Evolutionary conservation across 2,888 invertebrate genomes (phyloP).

Genomic region (Amphipoea lucens): DNA sequence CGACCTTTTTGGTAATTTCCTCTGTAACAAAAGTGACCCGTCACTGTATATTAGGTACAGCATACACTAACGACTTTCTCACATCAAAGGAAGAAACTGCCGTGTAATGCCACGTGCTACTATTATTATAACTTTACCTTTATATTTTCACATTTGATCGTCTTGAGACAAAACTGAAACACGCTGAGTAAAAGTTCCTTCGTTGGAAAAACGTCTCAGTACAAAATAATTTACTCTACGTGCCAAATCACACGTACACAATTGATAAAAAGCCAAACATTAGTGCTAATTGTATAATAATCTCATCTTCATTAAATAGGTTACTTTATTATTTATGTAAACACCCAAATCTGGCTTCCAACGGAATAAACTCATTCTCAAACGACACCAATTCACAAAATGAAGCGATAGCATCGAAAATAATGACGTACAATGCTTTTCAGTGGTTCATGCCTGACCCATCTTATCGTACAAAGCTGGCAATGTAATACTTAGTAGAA

Average conservation of each 20-base stretch:
- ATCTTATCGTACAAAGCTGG: slow-evolving; percentile 49
- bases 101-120: neutral
- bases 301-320: slow-evolving; percentile 31
- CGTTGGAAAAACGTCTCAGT: neutral
- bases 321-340: slow-evolving; percentile 42
- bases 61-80: neutral
- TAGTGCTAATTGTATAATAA: slow-evolving; percentile 8
- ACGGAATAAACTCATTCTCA: slow-evolving; percentile 17
- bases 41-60: neutral
- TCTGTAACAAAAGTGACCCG: no score
- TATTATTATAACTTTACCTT: neutral
- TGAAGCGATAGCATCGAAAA: neutral
- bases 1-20: no score
- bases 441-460: neutral
- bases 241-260: slow-evolving; percentile 22
- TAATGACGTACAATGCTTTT: slow-evolving; percentile 50
- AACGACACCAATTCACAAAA: neutral
- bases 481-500: slow-evolving; percentile 58
- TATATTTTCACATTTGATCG: neutral
- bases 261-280: slow-evolving; percentile 13
- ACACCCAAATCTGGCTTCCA: slow-evolving; percentile 44
- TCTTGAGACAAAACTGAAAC: neutral
- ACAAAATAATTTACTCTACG: neutral
- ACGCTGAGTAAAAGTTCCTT: neutral
- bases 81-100: neutral